A percentile compares a stretch with the other conserved stretches of the same genome.
Conservation (phyloP, 2,113 vertebrate species). For the Forbesichthys agassizii region DNA sequence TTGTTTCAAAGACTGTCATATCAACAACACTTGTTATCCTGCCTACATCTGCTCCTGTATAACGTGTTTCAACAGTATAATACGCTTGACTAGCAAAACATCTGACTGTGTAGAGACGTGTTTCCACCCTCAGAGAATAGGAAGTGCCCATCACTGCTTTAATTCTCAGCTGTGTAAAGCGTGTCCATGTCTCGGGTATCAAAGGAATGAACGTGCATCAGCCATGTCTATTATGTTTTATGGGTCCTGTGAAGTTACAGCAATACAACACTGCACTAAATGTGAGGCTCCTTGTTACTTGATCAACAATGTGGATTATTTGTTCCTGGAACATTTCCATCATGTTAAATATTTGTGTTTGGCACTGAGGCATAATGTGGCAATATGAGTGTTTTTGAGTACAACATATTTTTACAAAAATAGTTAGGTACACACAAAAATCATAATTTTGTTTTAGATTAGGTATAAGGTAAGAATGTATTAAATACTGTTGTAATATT, state of each 20-base stretch:
- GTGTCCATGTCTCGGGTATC: conserved; percentile 51
- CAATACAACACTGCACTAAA: too few species aligned
- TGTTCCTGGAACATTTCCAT: too few species aligned
- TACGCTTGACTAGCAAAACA: background rate
- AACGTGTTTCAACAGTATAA: background rate
- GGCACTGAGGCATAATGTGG: too few species aligned
- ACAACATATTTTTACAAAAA: too few species aligned
- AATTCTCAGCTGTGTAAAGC: conserved; percentile 50
- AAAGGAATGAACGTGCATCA: conserved; percentile 37
- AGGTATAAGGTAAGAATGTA: too few species aligned
- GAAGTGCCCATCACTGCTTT: conserved; percentile 54
- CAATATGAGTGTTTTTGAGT: too few species aligned
- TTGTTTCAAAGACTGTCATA: background rate
- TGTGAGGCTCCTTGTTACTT: too few species aligned
- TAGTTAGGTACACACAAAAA: too few species aligned
- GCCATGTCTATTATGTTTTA: conserved; percentile 34
- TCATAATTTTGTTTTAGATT: too few species aligned
- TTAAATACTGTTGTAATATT: too few species aligned
- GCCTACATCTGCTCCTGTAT: background rate
- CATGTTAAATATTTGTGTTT: too few species aligned
- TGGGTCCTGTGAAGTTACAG: background rate
- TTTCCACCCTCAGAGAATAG: background rate
- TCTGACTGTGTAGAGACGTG: background rate
- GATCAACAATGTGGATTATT: too few species aligned
- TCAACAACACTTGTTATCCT: background rate